phyloP scores from a whole-genome alignment of 1,140 invertebrate genomes.

The Phocides pigmalion region DNA sequence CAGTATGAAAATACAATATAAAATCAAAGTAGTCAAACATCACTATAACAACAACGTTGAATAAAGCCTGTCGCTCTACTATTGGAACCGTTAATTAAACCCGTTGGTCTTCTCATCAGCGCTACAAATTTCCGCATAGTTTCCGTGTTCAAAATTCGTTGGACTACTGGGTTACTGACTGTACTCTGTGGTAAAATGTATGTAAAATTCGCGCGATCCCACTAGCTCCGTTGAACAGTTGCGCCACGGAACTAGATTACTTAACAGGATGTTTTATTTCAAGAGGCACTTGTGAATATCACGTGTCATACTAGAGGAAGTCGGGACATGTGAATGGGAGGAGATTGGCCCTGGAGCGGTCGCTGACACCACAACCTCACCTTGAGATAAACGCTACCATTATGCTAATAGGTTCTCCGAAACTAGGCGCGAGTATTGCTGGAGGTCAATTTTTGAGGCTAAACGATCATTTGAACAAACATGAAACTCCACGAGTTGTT shows the following conservation, averaged over 20 bases:
- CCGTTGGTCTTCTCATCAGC: too few species aligned
- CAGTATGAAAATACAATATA: too few species aligned
- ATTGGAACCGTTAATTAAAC: too few species aligned
- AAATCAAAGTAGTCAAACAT: too few species aligned
- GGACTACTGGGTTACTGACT: too few species aligned
- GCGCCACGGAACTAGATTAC: background rate
- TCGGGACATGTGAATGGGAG: slow-evolving; percentile 34
- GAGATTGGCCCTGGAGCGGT: slow-evolving; percentile 55
- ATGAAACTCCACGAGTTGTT: background rate
- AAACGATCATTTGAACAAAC: background rate
- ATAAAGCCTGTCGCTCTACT: too few species aligned
- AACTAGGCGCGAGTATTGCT: slow-evolving; percentile 43
- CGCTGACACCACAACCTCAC: slow-evolving; percentile 48
- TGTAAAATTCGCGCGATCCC: too few species aligned
- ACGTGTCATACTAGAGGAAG: slow-evolving; percentile 41
- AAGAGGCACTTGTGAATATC: slow-evolving; percentile 32
- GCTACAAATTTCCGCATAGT: too few species aligned
- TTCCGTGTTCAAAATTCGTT: too few species aligned
- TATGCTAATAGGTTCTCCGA: slow-evolving; percentile 47
- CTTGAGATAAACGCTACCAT: slow-evolving; percentile 47
- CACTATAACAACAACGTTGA: too few species aligned
- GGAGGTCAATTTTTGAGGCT: slow-evolving; percentile 39
- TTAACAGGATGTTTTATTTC: slow-evolving; percentile 1
- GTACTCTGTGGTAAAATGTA: too few species aligned
- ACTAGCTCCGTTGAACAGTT: too few species aligned